phyloP scores from a whole-genome alignment of 2,797 vertebrate species.

The Phylloscopus collybita region DNA sequence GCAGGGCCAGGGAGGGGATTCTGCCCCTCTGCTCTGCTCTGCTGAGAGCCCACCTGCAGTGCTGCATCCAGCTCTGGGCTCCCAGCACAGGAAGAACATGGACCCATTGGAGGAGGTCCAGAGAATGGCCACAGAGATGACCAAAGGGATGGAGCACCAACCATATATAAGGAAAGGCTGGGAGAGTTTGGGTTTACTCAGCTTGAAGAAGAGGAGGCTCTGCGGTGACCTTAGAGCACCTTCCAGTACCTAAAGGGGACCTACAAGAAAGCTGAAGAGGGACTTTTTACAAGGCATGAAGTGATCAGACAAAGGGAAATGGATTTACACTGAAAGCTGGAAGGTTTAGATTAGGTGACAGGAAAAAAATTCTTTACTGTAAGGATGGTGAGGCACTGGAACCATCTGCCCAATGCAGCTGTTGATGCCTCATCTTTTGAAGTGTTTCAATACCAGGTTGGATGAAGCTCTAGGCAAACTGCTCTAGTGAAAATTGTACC shows the following conservation, averaged over 20 bases:
- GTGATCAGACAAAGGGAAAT: neutral
- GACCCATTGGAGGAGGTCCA: fast-evolving
- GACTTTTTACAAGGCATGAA: neutral
- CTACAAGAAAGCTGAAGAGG: neutral
- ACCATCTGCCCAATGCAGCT: neutral
- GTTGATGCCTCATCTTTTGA: neutral
- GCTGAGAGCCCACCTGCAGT: neutral
- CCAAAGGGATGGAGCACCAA: neutral
- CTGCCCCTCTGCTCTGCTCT: neutral
- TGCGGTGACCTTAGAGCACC: neutral
- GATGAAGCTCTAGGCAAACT: neutral
- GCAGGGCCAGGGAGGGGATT: neutral
- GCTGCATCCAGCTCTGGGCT: neutral
- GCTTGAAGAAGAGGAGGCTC: neutral
- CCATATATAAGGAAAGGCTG: neutral
- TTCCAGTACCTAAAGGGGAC: neutral
- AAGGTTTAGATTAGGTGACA: neutral
- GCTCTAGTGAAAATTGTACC: neutral
- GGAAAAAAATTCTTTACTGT: neutral
- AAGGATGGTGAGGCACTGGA: neutral
- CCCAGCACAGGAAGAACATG: neutral
- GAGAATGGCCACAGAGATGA: neutral
- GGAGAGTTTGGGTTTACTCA: neutral
- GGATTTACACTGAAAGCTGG: neutral
- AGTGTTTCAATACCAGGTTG: neutral